Conservation (phyloP, 2,888 invertebrate genomes). For the Drosophila bunnanda region DNA sequence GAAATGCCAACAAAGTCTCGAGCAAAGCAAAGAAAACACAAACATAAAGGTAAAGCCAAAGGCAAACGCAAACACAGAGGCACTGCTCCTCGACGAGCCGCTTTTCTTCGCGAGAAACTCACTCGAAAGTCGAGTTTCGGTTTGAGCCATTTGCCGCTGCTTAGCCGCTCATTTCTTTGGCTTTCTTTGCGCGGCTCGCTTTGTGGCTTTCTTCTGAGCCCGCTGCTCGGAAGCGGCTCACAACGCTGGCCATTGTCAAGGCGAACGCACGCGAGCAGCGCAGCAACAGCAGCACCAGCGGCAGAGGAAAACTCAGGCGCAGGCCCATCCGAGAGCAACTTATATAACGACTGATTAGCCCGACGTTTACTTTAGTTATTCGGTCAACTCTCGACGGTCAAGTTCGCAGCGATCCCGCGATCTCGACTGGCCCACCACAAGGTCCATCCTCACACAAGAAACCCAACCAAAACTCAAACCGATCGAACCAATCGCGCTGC, state of each 20-base stretch:
- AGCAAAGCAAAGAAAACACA: constrained; percentile 30
- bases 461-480: constrained; percentile 27
- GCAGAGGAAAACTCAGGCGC: constrained; percentile 49
- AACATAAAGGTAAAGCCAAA: constrained; percentile 8
- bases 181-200: constrained; percentile 76
- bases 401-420: constrained; percentile 78
- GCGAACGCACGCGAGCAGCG: constrained; percentile 79
- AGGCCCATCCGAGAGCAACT: constrained; percentile 81
- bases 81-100: constrained; percentile 16
- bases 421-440: constrained; percentile 53
- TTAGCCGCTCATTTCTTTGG: constrained; percentile 60
- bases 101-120: constrained; percentile 24
- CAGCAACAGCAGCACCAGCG: constrained; percentile 55
- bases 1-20: constrained; percentile 17
- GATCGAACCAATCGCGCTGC: constrained; percentile 16
- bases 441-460: constrained; percentile 1
- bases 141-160: constrained; percentile 69
- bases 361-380: constrained; percentile 84
- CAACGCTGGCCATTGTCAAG: constrained; percentile 83
- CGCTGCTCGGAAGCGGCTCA: constrained; percentile 66
- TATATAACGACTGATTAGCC: constrained; percentile 84
- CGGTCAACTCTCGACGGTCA: constrained; percentile 85
- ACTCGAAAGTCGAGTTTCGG: constrained; percentile 39
- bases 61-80: constrained; percentile 6
- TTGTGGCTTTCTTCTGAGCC: constrained; percentile 72